Evolutionary conservation across 92 coral and sea anemone species (phyloP).

Genomic region (Zoanthus sociatus): DNA sequence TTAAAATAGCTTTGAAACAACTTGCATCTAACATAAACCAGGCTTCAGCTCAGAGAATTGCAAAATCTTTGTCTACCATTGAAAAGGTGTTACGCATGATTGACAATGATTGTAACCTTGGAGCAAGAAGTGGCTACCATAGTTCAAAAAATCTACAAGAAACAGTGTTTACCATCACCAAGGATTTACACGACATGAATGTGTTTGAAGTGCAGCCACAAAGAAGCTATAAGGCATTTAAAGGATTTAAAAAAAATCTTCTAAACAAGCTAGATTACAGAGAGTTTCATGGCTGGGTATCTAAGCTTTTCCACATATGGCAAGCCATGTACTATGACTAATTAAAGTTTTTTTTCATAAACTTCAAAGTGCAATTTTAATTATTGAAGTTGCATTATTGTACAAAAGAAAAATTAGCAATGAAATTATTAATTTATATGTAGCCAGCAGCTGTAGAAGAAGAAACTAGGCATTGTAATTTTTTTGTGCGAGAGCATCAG

Average conservation of each 20-base stretch:
- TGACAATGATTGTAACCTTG: slow-evolving; percentile 40
- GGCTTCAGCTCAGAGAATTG: slow-evolving; percentile 54
- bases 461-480: background rate
- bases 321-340: slow-evolving; percentile 32
- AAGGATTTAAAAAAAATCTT: slow-evolving; percentile 35
- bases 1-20: slow-evolving; percentile 47
- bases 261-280: slow-evolving; percentile 52
- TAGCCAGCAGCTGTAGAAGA: background rate
- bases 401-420: background rate
- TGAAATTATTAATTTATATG: background rate
- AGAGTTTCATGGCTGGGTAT: slow-evolving; percentile 43
- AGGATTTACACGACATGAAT: slow-evolving; percentile 36
- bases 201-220: slow-evolving; percentile 46
- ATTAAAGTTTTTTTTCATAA: too few species aligned
- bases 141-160: slow-evolving; percentile 48
- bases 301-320: slow-evolving; percentile 50
- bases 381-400: background rate
- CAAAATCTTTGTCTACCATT: slow-evolving; percentile 37
- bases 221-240: too few species aligned
- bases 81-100: slow-evolving; percentile 40
- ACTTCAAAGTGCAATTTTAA: background rate
- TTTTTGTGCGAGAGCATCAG: background rate
- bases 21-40: slow-evolving; percentile 50
- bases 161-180: slow-evolving; percentile 42
- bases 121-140: slow-evolving; percentile 36